Evolutionary conservation across 2,797 vertebrate species (phyloP), one percentile per base, ranked within the genome.

Genomic region (Danio tinwini): DNA sequence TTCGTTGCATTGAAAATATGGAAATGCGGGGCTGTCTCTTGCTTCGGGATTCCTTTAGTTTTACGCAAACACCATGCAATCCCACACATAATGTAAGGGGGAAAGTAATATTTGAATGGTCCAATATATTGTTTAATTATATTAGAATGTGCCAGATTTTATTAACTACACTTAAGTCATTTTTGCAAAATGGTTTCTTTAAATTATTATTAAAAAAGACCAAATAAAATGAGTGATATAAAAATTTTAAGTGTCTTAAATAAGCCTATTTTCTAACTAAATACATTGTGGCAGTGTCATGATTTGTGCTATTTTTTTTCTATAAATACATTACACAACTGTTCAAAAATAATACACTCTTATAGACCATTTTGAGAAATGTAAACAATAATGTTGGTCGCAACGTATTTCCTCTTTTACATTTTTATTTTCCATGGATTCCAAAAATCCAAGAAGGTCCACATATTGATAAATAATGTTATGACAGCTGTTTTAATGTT

Each of bases 1-100:
- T 50, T 19, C 16, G 61, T 78, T 29, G 69, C 56, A 52, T 52
- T 39, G 58, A 50, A 68, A 59, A 77, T 59, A 59, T 56, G 53
- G 12, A 78, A 78, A 58, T 40, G 5, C 14, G 11, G 29, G 49
- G 16, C n/a, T 8, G 49, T 49, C 5, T n/a, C 9, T 47, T 62
- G 12, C 56, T 21, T 59, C 29, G 39, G 39, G 21, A 77, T 19
- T 67, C 5, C 21, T 58, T 77, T 55, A 39, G 40, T 58, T 50
- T 40, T 6, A 49, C 17, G 44, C 16, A 74, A 62, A 64, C 29
- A 55, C 3, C 0, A 14, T 49, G 29, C 29, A 29, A 29, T 29
- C 29, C 29, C 29, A 29, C 29, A 29, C 29, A 29, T 29, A 29
- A 29, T 29, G 29, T 29, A 29, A 29, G 29, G 10, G 10, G 8